Evolutionary conservation across 2,888 invertebrate genomes (phyloP), one percentile per base, ranked within the genome.

Genomic region (Neocrepidodera transversa): DNA sequence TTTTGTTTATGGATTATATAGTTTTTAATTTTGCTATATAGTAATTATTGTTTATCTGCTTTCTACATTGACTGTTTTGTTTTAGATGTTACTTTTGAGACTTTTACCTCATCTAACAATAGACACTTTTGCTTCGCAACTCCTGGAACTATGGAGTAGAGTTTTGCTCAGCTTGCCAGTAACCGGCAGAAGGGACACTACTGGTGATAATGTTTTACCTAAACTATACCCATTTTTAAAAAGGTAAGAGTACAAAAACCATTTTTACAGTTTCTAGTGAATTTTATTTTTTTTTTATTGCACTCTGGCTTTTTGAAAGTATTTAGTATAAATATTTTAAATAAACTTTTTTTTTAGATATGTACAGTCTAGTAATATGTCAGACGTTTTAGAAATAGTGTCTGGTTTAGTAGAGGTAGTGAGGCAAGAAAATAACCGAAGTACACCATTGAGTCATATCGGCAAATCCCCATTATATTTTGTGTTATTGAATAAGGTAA

Each of bases 21-120:
- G n/a, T n/a, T n/a, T n/a, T n/a, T n/a, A n/a, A n/a, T n/a, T n/a
- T n/a, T n/a, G n/a, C n/a, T n/a, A n/a, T n/a, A n/a, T n/a, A n/a
- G n/a, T n/a, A n/a, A n/a, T n/a, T n/a, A n/a, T n/a, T n/a, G n/a
- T n/a, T n/a, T n/a, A n/a, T n/a, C n/a, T n/a, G n/a, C n/a, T n/a
- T n/a, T n/a, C n/a, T n/a, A n/a, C n/a, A n/a, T n/a, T n/a, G n/a
- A n/a, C n/a, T n/a, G n/a, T 43, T 14, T 30, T 8, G 30, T 78
- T 77, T 16, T 76, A 91, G 90, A 83, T 84, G 74, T 77, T 92
- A 56, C 76, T 92, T 49, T 79, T 86, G 20, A 84, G 92, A 58
- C 84, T 91, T 71, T 80, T 91, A 75, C 82, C 85, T 0, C 86
- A 85, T 54, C 80, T 85, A 59, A 80, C 80, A 1, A 71, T 79